A percentile compares a stretch with the other conserved stretches of the same genome.
Conservation (phyloP, 2,797 vertebrate species). For the Tenualosa thibaudeaui region DNA sequence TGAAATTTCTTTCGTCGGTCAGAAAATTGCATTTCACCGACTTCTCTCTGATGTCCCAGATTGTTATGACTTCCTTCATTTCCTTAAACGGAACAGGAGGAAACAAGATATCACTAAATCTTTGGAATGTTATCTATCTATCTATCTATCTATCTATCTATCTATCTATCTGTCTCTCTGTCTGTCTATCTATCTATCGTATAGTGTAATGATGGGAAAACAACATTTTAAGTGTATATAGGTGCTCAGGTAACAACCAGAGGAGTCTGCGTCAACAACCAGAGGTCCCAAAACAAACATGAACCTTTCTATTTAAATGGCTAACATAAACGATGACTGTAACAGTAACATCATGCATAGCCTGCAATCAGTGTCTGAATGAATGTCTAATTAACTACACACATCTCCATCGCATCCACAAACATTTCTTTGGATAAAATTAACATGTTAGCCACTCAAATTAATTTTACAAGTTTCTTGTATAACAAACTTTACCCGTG, state of each 20-base stretch:
- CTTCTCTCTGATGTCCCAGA: conserved; percentile 11
- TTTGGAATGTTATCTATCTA: neutral
- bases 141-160: neutral
- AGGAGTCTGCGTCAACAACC: neutral
- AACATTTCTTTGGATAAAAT: neutral
- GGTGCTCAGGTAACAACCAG: neutral
- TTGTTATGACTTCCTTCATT: conserved; percentile 5
- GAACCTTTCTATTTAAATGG: neutral
- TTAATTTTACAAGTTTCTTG: neutral
- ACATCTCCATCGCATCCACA: neutral
- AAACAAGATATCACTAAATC: neutral
- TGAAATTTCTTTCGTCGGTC: neutral
- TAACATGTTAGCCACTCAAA: neutral
- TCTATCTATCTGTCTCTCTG: neutral
- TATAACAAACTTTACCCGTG: neutral
- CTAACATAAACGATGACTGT: neutral
- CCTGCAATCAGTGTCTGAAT: neutral
- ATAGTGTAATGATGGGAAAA: no score
- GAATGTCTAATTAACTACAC: neutral
- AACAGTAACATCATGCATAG: no score
- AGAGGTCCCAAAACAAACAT: no score
- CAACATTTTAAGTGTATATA: no score
- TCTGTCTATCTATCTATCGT: neutral
- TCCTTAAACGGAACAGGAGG: neutral
- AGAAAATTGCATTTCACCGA: neutral